Evolutionary conservation across 2,888 invertebrate species (phyloP).

Genomic region (Troilus luridus): DNA sequence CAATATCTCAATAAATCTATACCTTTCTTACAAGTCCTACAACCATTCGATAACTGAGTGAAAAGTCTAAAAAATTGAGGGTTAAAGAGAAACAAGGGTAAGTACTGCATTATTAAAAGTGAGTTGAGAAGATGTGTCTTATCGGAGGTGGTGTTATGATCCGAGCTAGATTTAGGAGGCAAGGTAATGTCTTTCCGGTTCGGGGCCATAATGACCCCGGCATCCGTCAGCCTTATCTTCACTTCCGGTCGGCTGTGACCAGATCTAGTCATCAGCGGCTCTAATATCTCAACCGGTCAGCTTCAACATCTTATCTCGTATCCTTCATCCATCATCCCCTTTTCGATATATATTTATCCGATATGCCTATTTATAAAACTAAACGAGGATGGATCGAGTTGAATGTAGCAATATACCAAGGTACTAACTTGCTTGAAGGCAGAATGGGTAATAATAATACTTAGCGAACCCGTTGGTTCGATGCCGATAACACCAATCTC

Average conservation of each 20-base stretch:
- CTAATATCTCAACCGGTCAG: conserved; percentile 39
- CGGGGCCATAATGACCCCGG: conserved; percentile 31
- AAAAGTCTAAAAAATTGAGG: no score
- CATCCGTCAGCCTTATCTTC: conserved; percentile 55
- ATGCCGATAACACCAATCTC: no score
- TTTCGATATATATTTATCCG: background rate
- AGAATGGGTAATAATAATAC: no score
- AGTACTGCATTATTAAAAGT: background rate
- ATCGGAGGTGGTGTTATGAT: conserved; percentile 26
- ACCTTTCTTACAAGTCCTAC: no score
- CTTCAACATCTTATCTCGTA: conserved; percentile 23
- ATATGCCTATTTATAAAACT: background rate
- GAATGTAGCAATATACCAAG: background rate
- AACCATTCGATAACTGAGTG: no score
- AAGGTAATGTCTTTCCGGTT: conserved; percentile 52
- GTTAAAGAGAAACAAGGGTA: no score
- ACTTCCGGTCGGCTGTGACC: conserved; percentile 40
- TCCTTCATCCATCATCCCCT: conserved; percentile 9
- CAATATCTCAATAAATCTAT: no score
- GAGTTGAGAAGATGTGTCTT: conserved; percentile 2
- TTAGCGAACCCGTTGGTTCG: no score
- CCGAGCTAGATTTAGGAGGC: conserved; percentile 47
- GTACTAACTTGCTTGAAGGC: no score
- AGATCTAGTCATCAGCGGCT: conserved; percentile 46
- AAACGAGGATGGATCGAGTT: background rate